phyloP scores from a whole-genome alignment of 2,113 vertebrate species.

The Bubo bubo region DNA sequence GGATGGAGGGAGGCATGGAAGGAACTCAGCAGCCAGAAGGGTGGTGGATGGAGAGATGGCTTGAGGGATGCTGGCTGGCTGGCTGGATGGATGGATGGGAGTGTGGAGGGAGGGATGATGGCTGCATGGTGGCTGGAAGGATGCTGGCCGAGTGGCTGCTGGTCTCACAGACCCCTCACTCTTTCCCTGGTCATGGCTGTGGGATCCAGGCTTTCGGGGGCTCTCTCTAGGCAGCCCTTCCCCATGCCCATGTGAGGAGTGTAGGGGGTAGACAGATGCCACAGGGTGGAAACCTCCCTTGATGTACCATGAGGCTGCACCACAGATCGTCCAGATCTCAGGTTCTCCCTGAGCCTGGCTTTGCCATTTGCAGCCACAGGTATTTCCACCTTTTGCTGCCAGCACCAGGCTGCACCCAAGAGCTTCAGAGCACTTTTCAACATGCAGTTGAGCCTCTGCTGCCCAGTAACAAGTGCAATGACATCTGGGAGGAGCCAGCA shows the following conservation, averaged over 20 bases:
- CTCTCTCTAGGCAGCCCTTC: neutral
- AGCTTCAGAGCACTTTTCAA: neutral
- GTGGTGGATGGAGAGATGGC: too few relatives aligned
- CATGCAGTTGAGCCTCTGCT: neutral
- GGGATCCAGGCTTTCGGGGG: neutral
- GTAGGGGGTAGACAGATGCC: neutral
- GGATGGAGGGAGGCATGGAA: neutral
- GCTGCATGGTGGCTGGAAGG: neutral
- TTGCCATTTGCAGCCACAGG: neutral
- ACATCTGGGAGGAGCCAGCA: neutral
- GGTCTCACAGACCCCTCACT: neutral
- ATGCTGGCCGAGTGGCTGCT: neutral
- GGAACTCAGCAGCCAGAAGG: neutral
- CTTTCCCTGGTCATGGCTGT: neutral
- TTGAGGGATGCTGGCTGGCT: neutral
- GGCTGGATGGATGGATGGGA: neutral
- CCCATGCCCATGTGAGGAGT: neutral
- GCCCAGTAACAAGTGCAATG: rapidly evolving
- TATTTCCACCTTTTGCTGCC: neutral
- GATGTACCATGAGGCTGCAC: rapidly evolving
- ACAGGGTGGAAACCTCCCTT: neutral
- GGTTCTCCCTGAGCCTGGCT: neutral
- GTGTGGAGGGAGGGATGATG: neutral
- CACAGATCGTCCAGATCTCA: rapidly evolving
- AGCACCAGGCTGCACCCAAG: neutral